These are phyloP conservation scores for Ardeotis arabs DNA, from an alignment of 2,113 vertebrate species.

Conservation along the genomic window DNA sequence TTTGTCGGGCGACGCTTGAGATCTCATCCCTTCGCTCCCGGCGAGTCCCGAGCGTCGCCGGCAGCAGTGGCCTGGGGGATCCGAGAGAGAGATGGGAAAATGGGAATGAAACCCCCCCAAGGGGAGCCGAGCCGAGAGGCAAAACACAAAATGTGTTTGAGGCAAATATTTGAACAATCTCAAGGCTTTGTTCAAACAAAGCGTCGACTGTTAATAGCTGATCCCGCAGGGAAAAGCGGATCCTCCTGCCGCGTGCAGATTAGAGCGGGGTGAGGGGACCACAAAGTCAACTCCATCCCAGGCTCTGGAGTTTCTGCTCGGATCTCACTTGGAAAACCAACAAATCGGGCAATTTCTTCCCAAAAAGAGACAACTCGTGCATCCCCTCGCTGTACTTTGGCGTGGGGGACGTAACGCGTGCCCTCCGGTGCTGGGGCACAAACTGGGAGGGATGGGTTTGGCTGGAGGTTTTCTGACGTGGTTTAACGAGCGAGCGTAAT, in stretches of 20 bases:
- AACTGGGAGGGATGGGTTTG: not conserved
- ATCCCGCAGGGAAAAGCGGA: constrained; percentile 26
- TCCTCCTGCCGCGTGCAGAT: constrained; percentile 33
- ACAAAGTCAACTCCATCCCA: not conserved
- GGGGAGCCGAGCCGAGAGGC: not conserved
- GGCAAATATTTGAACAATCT: constrained; percentile 69
- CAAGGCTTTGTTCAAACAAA: constrained; percentile 54
- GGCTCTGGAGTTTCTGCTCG: not conserved
- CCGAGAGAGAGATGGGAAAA: not conserved
- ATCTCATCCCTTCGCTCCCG: not conserved
- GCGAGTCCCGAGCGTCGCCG: not conserved
- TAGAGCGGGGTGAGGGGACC: not conserved
- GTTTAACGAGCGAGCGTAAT: not conserved
- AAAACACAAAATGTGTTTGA: constrained; percentile 1
- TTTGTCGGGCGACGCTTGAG: not conserved
- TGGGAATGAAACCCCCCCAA: not conserved
- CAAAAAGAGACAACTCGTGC: rapidly evolving
- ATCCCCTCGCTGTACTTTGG: rapidly evolving
- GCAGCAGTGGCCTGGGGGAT: not conserved
- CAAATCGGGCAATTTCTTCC: not conserved
- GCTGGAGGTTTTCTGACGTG: rapidly evolving
- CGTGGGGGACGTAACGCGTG: rapidly evolving
- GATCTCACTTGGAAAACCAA: not conserved
- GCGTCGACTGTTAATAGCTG: constrained; percentile 30
- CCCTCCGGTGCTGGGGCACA: rapidly evolving